phyloP scores from a whole-genome alignment of 2,888 invertebrate genomes.

The Netelia fuscicornis region DNA sequence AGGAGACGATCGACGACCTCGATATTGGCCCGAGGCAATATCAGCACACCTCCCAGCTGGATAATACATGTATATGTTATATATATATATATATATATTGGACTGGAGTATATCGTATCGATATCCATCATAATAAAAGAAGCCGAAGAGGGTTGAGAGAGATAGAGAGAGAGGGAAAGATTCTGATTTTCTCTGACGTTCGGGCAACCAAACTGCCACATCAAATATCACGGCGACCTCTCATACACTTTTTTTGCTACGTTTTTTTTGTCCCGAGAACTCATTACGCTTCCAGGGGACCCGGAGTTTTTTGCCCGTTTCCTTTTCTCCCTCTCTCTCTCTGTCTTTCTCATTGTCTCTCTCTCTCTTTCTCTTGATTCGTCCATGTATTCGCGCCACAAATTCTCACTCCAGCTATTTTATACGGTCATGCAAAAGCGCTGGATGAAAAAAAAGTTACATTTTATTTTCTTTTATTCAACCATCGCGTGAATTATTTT shows the following conservation, averaged over 20 bases:
- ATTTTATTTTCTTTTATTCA: too few species aligned
- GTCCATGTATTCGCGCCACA: too few species aligned
- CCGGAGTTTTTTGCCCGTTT: slow-evolving; percentile 6
- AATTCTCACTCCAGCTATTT: too few species aligned
- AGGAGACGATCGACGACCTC: slow-evolving; percentile 64
- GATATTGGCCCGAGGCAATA: slow-evolving; percentile 60
- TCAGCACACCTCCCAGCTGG: slow-evolving; percentile 60
- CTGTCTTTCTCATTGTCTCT: too few species aligned
- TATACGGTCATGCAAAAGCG: too few species aligned
- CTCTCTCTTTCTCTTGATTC: too few species aligned
- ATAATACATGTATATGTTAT: slow-evolving; percentile 45
- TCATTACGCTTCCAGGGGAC: slow-evolving; percentile 31
- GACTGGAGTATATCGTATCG: slow-evolving; percentile 45
- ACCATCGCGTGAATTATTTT: too few species aligned
- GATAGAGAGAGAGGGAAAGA: slow-evolving; percentile 19
- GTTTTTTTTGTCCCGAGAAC: slow-evolving; percentile 21
- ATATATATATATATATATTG: slow-evolving; percentile 15
- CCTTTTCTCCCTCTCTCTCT: not conserved
- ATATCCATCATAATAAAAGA: slow-evolving; percentile 58
- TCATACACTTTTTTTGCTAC: not conserved
- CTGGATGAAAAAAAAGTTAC: too few species aligned
- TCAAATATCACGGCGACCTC: slow-evolving; percentile 36
- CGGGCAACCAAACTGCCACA: slow-evolving; percentile 39
- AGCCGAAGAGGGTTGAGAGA: slow-evolving; percentile 29
- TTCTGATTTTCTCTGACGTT: slow-evolving; percentile 45